Evolutionary conservation across 2,113 vertebrate species (phyloP).

Genomic region (Sinocyclocheilus maitianheensis): DNA sequence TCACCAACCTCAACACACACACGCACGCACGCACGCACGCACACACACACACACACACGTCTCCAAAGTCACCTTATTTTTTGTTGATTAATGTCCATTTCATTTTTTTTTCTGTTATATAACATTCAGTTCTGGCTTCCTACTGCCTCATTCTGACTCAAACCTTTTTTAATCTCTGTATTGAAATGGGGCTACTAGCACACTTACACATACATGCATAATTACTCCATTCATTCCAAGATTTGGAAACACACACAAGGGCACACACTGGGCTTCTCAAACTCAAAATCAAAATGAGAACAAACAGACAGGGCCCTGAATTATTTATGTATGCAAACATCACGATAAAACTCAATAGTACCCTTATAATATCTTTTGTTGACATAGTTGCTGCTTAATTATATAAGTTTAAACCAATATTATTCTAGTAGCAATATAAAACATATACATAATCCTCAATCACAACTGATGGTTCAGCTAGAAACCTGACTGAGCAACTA

Average conservation of each 20-base stretch:
- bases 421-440: background rate
- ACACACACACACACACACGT: too few species aligned
- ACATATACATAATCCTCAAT: background rate
- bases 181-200: background rate
- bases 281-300: background rate
- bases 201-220: conserved; percentile 3
- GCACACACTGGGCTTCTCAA: background rate
- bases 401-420: background rate
- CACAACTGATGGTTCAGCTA: background rate
- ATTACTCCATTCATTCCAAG: conserved; percentile 12
- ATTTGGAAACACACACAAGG: background rate
- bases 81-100: conserved; percentile 7
- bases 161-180: background rate
- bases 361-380: background rate
- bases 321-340: background rate
- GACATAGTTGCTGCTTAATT: background rate
- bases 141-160: conserved; percentile 18
- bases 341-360: background rate
- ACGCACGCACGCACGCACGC: background rate
- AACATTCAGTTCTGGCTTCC: background rate
- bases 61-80: background rate
- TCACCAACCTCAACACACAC: background rate
- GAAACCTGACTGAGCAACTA: background rate
- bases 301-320: background rate
- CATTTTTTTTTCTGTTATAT: background rate